phyloP scores from a whole-genome alignment of 92 coral and sea anemone genomes.

The Anthopleura xanthogrammica region DNA sequence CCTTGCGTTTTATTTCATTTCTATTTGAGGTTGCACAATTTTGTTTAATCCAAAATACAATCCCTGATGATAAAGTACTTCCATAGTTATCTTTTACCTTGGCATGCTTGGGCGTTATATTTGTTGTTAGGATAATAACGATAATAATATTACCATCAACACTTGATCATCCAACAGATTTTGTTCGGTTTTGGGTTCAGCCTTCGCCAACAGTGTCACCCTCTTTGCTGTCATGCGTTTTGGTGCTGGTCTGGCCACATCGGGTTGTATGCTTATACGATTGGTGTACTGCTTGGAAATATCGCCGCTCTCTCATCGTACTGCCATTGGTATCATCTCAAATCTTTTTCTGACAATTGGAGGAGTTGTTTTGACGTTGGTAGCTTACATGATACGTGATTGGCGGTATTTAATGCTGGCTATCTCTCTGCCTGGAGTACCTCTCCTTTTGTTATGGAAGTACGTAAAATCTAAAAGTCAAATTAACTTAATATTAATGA shows the following conservation, averaged over 20 bases:
- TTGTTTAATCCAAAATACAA: no score
- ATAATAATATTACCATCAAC: no score
- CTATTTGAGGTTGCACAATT: no score
- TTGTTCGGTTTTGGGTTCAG: slow-evolving; percentile 38
- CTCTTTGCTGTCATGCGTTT: slow-evolving; percentile 49
- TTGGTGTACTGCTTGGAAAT: slow-evolving; percentile 45
- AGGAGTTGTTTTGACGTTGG: slow-evolving; percentile 16
- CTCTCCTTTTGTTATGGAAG: slow-evolving; percentile 38
- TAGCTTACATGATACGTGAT: slow-evolving; percentile 40
- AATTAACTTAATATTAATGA: background rate
- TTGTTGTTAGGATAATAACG: no score
- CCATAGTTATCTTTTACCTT: no score
- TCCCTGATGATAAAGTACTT: no score
- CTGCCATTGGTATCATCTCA: slow-evolving; percentile 18
- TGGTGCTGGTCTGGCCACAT: slow-evolving; percentile 29
- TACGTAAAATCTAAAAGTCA: background rate
- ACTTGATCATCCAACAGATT: slow-evolving; percentile 5
- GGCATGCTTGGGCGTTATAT: no score
- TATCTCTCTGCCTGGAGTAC: slow-evolving; percentile 19
- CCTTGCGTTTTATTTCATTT: no score
- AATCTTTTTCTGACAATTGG: slow-evolving; percentile 16
- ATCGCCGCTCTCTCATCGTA: slow-evolving; percentile 26
- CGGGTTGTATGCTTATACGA: slow-evolving; percentile 27
- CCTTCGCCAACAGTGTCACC: slow-evolving; percentile 29
- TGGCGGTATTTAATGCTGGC: slow-evolving; percentile 39